These are phyloP conservation scores for Lepus europaeus DNA, from an alignment of 2,113 vertebrate genomes.

Conservation along the genomic window DNA sequence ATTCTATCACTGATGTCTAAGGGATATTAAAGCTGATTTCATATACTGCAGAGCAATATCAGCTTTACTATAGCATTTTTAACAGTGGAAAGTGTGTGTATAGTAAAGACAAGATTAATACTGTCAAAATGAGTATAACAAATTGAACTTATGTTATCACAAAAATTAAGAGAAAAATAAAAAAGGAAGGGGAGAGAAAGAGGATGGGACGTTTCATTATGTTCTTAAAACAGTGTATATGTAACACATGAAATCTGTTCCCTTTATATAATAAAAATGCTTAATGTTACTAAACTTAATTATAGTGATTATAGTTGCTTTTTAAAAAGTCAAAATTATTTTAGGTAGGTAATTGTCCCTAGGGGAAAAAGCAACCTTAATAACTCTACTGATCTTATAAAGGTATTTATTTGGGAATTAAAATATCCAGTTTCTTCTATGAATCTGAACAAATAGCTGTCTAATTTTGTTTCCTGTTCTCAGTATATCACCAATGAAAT, in stretches of 20 bases:
- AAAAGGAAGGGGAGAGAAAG: too few relatives aligned
- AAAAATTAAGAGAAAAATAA: too few relatives aligned
- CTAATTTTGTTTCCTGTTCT: neutral
- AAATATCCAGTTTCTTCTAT: neutral
- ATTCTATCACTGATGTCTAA: neutral
- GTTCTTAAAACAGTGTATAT: too few relatives aligned
- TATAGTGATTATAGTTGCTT: constrained; percentile 10
- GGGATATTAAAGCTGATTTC: neutral
- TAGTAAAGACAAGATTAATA: neutral
- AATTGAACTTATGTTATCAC: too few relatives aligned
- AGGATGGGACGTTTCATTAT: too few relatives aligned
- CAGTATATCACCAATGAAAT: neutral
- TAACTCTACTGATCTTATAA: constrained; percentile 39
- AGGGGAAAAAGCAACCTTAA: neutral
- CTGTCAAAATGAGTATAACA: neutral
- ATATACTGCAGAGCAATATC: neutral
- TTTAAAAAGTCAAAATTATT: constrained; percentile 55
- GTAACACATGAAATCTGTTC: too few relatives aligned
- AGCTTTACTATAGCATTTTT: neutral
- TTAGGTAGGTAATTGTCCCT: constrained; percentile 54
- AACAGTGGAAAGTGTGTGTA: neutral
- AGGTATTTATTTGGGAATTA: neutral
- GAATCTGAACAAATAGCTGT: neutral
- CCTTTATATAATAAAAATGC: neutral
- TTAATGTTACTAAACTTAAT: constrained; percentile 33